Conservation (phyloP, 2,113 vertebrate genomes). For the Peromyscus californicus region DNA sequence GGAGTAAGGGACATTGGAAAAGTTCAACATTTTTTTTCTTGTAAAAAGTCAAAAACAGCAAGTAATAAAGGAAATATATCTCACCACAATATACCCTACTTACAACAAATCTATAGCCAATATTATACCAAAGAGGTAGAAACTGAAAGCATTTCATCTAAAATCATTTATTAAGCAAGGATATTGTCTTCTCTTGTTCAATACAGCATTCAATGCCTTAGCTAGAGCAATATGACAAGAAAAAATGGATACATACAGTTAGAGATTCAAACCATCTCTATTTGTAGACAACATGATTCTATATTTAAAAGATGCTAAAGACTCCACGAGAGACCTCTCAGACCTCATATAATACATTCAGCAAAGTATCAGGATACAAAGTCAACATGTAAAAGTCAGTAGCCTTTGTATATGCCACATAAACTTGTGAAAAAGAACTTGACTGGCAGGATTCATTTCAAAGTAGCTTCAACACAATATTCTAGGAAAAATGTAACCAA, state of each 20-base stretch:
- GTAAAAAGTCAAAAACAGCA: neutral
- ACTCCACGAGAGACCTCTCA: neutral
- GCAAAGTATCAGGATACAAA: neutral
- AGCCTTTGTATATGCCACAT: neutral
- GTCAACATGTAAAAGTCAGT: neutral
- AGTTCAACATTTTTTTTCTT: neutral
- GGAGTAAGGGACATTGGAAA: neutral
- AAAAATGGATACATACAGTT: neutral
- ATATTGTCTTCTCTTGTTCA: neutral
- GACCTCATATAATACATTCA: neutral
- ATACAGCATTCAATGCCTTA: neutral
- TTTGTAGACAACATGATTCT: neutral
- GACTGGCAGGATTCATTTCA: neutral
- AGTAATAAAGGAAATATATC: neutral
- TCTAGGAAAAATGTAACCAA: neutral
- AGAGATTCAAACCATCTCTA: neutral
- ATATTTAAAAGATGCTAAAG: neutral
- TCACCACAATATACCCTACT: neutral
- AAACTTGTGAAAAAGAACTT: neutral
- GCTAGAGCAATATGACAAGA: neutral
- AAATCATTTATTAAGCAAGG: neutral
- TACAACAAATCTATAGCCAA: neutral
- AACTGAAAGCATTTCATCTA: neutral
- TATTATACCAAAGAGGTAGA: neutral
- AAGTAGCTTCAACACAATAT: neutral